Evolutionary conservation across 2,797 vertebrate species (phyloP).

Genomic region (Pitangus sulphuratus): DNA sequence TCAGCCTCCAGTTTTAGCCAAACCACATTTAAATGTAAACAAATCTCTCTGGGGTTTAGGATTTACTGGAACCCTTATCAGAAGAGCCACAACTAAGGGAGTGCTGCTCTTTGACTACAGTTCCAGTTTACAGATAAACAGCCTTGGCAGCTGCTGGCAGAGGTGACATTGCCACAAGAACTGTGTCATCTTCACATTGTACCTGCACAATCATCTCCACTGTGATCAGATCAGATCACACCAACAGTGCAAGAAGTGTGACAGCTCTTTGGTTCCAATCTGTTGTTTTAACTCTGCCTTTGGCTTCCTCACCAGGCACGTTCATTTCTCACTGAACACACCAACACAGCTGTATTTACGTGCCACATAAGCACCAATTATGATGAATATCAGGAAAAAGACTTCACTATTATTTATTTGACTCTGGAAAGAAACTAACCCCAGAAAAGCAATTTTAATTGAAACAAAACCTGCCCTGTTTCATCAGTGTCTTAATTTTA

Average conservation of each 20-base stretch:
- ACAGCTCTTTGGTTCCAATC: neutral
- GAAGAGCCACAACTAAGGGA: neutral
- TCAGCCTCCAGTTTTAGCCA: neutral
- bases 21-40: neutral
- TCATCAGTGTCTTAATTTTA: neutral
- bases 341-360: neutral
- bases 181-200: neutral
- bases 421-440: neutral
- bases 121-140: neutral
- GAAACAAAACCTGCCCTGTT: neutral
- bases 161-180: constrained; percentile 11
- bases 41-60: neutral
- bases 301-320: neutral
- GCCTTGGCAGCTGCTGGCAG: neutral
- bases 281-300: neutral
- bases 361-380: neutral
- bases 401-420: neutral
- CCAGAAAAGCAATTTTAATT: neutral
- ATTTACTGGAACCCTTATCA: neutral
- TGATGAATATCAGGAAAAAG: neutral
- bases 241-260: neutral
- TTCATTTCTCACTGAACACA: neutral
- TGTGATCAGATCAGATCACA: neutral
- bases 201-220: neutral
- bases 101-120: neutral